Evolutionary conservation across 2,888 invertebrate genomes (phyloP), one percentile per base, ranked within the genome.

Genomic region (Polietes domitor): DNA sequence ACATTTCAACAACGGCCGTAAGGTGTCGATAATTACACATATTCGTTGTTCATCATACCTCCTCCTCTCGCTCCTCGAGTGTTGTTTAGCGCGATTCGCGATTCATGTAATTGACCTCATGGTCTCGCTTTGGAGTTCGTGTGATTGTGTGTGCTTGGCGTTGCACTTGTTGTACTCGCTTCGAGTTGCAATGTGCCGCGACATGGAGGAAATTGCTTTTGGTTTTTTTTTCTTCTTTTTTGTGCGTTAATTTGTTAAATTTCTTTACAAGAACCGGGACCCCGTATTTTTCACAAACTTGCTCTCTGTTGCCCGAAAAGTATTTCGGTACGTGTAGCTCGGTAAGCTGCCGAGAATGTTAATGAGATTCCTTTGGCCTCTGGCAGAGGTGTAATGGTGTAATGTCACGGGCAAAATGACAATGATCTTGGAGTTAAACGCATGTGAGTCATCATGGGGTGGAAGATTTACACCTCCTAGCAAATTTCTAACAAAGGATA

Each of bases 211-310:
- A 26, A 41, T 41, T 41, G n/a, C 26, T 58, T 1, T 58, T 41
- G 41, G 41, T 41, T 41, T 5, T 12, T 41, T 7, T 41, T 41
- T 41, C 6, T 10, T 1, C 24, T 21, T 58, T 21, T 24, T 15
- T 61, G 61, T 61, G 61, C 12, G 61, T 61, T 61, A 61, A 61
- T 61, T 61, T 61, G 61, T 32, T 28, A 61, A 47, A 61, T 61
- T 32, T 17, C 32, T 61, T 61, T 28, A 24, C 24, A 58, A 26
- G 50, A 26, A 24, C 26, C 24, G n/a, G 32, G 9, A n/a, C 26
- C 12, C n/a, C n/a, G n/a, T n/a, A n/a, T 55, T 55, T 55, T n/a
- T n/a, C n/a, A 21, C 53, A 47, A 47, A 47, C 15, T 47, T 47
- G 47, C 47, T 47, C 10, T 37, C 1, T 37, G 37, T 3, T 9